phyloP scores from a whole-genome alignment of 2,888 invertebrate species.

The Auanema freiburgensis region DNA sequence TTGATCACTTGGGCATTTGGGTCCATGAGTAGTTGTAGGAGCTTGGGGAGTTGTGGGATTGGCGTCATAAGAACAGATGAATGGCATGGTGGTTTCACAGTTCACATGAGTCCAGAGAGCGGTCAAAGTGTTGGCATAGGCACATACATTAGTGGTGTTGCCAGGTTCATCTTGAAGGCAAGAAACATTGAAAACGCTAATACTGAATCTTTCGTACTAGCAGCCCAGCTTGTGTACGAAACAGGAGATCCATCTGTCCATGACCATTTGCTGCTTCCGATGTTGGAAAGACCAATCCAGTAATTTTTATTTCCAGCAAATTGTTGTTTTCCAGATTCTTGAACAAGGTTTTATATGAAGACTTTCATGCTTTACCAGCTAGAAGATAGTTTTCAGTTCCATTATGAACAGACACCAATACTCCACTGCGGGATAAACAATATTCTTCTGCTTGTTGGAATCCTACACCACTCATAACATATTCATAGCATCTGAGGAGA shows the following conservation, averaged over 20 bases:
- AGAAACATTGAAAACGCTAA: neutral
- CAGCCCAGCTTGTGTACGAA: neutral
- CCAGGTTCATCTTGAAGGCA: constrained; percentile 1
- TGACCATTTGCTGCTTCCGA: neutral
- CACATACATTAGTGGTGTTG: neutral
- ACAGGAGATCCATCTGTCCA: constrained; percentile 1
- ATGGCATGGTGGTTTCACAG: neutral
- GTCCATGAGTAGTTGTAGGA: constrained; percentile 5
- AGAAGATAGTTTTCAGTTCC: neutral
- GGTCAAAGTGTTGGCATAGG: neutral
- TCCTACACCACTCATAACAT: neutral
- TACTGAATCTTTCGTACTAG: neutral
- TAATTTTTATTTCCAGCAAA: neutral
- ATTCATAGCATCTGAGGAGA: constrained; percentile 5
- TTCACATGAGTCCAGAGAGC: neutral
- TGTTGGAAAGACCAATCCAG: constrained; percentile 2
- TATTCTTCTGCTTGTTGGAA: constrained; percentile 6
- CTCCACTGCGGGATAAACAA: neutral
- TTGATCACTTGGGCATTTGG: neutral
- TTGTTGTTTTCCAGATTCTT: neutral
- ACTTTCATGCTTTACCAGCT: neutral
- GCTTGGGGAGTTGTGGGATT: constrained; percentile 1
- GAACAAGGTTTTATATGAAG: neutral
- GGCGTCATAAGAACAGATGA: constrained; percentile 5
- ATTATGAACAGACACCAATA: neutral